Base-by-base conservation (phyloP, 2,113 vertebrate genomes). In the Brienomyrus longianalis region DNA sequence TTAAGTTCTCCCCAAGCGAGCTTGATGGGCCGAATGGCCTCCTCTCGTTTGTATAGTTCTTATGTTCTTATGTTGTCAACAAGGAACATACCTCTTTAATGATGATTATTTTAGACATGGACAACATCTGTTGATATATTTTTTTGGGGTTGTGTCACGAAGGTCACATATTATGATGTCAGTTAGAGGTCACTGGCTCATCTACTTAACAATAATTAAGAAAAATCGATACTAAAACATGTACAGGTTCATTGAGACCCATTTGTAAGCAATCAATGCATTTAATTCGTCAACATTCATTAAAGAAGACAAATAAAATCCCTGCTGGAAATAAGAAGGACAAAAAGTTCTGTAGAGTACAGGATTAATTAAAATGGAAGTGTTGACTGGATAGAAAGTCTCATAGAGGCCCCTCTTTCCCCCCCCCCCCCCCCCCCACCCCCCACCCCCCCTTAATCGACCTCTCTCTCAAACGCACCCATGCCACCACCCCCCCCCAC, bases 341-440 rank as follows among this genome's bases (percentile, higher is more conserved):
- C 90, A 51, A 86, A 74, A 48, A 87, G 47, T 54, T 70, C n/a
- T 43, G 86, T 90, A 91, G 94, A 94, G 93, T 95, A 94, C 94
- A n/a, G 77, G 93, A 96, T 94, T 96, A 97, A 98, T 97, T 96
- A 96, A 92, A 95, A 92, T 91, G 90, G 95, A 94, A 95, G 95
- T 95, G 94, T 94, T 97, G 96, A 97, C 96, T 96, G 95, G 89
- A 87, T 95, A 95, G 94, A 93, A 96, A 97, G 96, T 97, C 96
- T 97, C 96, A 96, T 94, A 94, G 96, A 96, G 95, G 95, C 96
- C 89, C 90, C 92, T 95, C 94, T 93, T 92, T 97, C 96, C 96
- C 95, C 27, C 51, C 94, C 94, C 95, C 97, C 31, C 31, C 97
- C 97, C 31, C 31, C 97, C 97, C 31, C 31, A n/a, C n/a, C n/a